Evolutionary conservation across 2,888 invertebrate genomes (phyloP).

Genomic region (Drosophila formosana): DNA sequence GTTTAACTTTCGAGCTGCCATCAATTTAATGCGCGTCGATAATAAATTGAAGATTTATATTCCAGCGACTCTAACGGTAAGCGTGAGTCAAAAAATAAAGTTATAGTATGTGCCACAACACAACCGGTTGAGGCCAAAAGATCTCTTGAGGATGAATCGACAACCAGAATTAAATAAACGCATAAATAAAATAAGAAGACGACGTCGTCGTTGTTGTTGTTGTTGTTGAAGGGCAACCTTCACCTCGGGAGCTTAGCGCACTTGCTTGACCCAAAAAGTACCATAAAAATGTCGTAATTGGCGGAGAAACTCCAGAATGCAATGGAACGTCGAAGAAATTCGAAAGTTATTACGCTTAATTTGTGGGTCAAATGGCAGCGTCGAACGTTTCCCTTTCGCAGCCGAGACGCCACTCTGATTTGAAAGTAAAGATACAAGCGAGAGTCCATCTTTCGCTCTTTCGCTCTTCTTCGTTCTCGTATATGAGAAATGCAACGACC

Average conservation of each 20-base stretch:
- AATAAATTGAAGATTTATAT: conserved; percentile 58
- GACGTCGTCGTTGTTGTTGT: neutral
- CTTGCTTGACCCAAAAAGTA: conserved; percentile 49
- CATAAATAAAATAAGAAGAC: neutral
- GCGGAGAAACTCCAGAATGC: conserved; percentile 52
- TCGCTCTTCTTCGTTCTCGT: conserved; percentile 10
- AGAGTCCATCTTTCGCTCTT: conserved; percentile 7
- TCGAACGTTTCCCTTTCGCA: conserved; percentile 60
- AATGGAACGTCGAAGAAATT: too few relatives aligned
- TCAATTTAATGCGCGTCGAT: conserved; percentile 53
- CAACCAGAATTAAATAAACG: conserved; percentile 2
- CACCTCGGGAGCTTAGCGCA: conserved; percentile 47
- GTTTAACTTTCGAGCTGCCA: conserved; percentile 14
- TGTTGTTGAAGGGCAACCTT: conserved; percentile 58
- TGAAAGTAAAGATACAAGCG: conserved; percentile 67
- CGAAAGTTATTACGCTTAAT: conserved; percentile 80
- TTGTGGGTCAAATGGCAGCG: conserved; percentile 75
- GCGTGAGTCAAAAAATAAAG: conserved; percentile 58
- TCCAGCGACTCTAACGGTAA: conserved; percentile 62
- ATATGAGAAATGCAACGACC: conserved; percentile 61
- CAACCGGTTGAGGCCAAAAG: conserved; percentile 49
- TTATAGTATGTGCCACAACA: conserved; percentile 53
- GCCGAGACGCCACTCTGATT: conserved; percentile 63
- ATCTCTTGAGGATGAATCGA: conserved; percentile 43
- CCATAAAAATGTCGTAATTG: conserved; percentile 54